A percentile compares a stretch with the other conserved stretches of the same genome.
These are phyloP conservation scores for Noturus placidus DNA, from an alignment of 2,113 vertebrate species.

Conservation along the genomic window DNA sequence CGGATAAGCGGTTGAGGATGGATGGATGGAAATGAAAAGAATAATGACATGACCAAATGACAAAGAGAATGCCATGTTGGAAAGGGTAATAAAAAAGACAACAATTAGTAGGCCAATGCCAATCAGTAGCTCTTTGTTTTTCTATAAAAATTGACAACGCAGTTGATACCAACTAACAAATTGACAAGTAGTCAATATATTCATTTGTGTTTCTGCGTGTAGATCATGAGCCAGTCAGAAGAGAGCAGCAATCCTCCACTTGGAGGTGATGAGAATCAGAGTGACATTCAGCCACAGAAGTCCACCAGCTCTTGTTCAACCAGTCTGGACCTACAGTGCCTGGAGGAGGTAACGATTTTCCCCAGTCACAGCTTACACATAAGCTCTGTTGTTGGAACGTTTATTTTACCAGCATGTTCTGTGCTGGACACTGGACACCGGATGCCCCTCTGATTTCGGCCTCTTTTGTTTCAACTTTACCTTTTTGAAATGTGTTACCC, in stretches of 20 bases:
- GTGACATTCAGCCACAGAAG: constrained; percentile 36
- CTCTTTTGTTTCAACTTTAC: background rate
- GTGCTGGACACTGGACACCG: background rate
- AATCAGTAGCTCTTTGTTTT: background rate
- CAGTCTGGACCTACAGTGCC: constrained; percentile 74
- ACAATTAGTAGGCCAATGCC: background rate
- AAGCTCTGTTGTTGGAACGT: background rate
- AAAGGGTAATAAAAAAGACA: background rate
- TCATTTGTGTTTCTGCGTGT: constrained; percentile 50
- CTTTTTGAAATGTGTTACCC: background rate
- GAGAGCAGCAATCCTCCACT: constrained; percentile 53
- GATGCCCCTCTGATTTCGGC: background rate
- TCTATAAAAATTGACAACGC: background rate
- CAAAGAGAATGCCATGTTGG: background rate
- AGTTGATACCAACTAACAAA: background rate
- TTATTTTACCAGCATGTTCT: background rate
- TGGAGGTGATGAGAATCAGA: constrained; percentile 40
- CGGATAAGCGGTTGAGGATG: no score
- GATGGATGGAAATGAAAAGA: background rate
- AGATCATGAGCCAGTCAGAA: constrained; percentile 72
- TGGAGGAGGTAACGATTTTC: constrained; percentile 80
- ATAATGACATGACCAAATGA: background rate
- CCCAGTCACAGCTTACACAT: background rate
- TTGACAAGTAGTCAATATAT: background rate
- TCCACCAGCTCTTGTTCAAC: constrained; percentile 61